A percentile compares a stretch with the other conserved stretches of the same genome.
These are phyloP conservation scores for Ariopsis seemanni DNA, from an alignment of 2,113 vertebrate genomes.

Conservation along the genomic window DNA sequence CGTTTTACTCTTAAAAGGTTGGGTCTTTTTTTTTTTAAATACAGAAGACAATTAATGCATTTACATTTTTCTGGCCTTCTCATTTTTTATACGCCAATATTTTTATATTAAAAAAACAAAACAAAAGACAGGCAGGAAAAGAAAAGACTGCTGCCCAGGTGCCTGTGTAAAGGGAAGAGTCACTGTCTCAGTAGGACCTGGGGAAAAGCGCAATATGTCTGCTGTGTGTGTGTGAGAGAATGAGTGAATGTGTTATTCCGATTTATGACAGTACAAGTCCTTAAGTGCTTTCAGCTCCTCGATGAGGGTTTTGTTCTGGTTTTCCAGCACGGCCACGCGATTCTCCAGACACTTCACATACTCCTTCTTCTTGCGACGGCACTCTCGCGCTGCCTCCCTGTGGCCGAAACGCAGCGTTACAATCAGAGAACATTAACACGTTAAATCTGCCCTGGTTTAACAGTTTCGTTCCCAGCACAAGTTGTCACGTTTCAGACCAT, in stretches of 20 bases:
- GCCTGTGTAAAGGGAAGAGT: slow-evolving; percentile 75
- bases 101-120: slow-evolving; percentile 74
- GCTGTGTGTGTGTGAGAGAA: slow-evolving; percentile 7
- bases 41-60: slow-evolving; percentile 31
- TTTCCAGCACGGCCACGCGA: slow-evolving; percentile 97
- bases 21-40: background rate
- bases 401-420: slow-evolving; percentile 24
- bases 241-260: slow-evolving; percentile 81
- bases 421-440: background rate
- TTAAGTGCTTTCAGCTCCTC: slow-evolving; percentile 99
- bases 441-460: background rate
- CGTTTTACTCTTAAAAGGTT: background rate
- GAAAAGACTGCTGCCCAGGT: slow-evolving; percentile 73
- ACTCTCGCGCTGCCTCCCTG: slow-evolving; percentile 97
- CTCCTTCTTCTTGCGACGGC: slow-evolving; percentile 98
- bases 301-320: slow-evolving; percentile 99
- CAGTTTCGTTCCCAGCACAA: background rate
- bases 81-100: slow-evolving; percentile 56
- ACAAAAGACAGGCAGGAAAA: slow-evolving; percentile 77
- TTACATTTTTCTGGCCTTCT: slow-evolving; percentile 32
- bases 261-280: slow-evolving; percentile 99
- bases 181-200: slow-evolving; percentile 75
- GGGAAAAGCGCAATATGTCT: slow-evolving; percentile 43
- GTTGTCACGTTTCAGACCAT: background rate
- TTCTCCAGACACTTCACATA: slow-evolving; percentile 99